Evolutionary conservation across 2,888 invertebrate genomes (phyloP).

Genomic region (Xylophagus ater): DNA sequence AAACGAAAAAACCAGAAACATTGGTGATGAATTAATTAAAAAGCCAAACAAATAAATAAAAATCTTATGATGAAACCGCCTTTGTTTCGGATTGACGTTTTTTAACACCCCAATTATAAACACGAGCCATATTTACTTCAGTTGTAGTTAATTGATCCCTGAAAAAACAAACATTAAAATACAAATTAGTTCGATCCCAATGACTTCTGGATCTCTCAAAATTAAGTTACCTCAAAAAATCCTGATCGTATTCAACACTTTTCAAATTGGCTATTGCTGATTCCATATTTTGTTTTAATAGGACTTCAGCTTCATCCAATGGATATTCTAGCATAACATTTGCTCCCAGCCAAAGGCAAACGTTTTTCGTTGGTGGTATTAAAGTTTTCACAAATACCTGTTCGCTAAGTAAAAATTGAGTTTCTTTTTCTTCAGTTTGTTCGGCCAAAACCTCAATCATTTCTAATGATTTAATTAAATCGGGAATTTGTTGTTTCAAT

Average conservation of each 20-base stretch:
- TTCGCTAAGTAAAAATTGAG: slow-evolving; percentile 85
- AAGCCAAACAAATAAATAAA: too few species aligned
- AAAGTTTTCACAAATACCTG: slow-evolving; percentile 77
- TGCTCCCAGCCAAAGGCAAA: slow-evolving; percentile 74
- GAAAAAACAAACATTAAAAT: slow-evolving; percentile 16
- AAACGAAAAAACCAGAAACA: too few species aligned
- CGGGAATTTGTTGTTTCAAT: slow-evolving; percentile 87
- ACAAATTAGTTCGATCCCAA: slow-evolving; percentile 1
- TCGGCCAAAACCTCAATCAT: slow-evolving; percentile 81
- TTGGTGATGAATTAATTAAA: too few species aligned
- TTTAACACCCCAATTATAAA: slow-evolving; percentile 97
- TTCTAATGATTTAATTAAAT: slow-evolving; percentile 78
- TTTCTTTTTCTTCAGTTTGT: slow-evolving; percentile 65
- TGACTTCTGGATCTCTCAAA: neutral
- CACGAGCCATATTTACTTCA: slow-evolving; percentile 97
- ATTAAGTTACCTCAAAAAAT: slow-evolving; percentile 86
- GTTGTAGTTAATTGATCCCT: slow-evolving; percentile 97
- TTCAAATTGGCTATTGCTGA: slow-evolving; percentile 73
- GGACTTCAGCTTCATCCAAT: slow-evolving; percentile 75
- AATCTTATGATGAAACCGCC: slow-evolving; percentile 9
- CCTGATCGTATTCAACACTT: slow-evolving; percentile 83
- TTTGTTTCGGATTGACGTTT: slow-evolving; percentile 61
- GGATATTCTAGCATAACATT: slow-evolving; percentile 97
- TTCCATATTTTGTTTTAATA: slow-evolving; percentile 71
- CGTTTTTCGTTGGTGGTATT: slow-evolving; percentile 81